Conservation (phyloP, 2,888 invertebrate species). For the Eristalis pertinax region DNA sequence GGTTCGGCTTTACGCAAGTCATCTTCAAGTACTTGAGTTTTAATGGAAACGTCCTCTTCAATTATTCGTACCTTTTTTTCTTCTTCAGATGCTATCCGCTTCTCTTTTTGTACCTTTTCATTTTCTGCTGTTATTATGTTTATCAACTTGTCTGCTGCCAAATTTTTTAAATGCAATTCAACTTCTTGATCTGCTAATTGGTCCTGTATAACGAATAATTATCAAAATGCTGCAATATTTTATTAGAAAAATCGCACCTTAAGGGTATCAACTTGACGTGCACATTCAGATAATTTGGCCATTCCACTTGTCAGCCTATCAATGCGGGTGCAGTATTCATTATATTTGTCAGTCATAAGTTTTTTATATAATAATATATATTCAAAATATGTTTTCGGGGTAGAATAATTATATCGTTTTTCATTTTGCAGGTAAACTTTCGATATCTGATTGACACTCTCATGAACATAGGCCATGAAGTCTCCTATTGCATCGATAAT, state of each 20-base stretch:
- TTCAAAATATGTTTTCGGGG: constrained; percentile 98
- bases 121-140: constrained; percentile 94
- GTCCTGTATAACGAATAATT: constrained; percentile 73
- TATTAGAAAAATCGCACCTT: constrained; percentile 83
- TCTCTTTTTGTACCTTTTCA: constrained; percentile 94
- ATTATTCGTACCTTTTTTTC: constrained; percentile 95
- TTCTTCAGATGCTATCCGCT: constrained; percentile 91
- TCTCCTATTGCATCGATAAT: constrained; percentile 88
- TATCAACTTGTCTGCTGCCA: constrained; percentile 94
- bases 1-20: constrained; percentile 97
- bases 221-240: neutral
- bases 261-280: constrained; percentile 92
- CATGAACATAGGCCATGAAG: constrained; percentile 96
- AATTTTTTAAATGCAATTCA: constrained; percentile 93
- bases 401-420: constrained; percentile 96
- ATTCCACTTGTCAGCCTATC: constrained; percentile 93
- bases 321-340: constrained; percentile 89
- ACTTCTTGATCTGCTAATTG: constrained; percentile 88
- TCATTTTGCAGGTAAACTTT: constrained; percentile 91
- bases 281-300: constrained; percentile 92
- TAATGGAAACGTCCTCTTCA: constrained; percentile 93
- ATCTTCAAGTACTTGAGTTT: constrained; percentile 93
- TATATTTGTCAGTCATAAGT: constrained; percentile 86
- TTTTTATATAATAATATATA: constrained; percentile 93
- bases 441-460: constrained; percentile 94